Evolutionary conservation across 2,113 vertebrate genomes (phyloP).

Genomic region (Otolemur garnettii): DNA sequence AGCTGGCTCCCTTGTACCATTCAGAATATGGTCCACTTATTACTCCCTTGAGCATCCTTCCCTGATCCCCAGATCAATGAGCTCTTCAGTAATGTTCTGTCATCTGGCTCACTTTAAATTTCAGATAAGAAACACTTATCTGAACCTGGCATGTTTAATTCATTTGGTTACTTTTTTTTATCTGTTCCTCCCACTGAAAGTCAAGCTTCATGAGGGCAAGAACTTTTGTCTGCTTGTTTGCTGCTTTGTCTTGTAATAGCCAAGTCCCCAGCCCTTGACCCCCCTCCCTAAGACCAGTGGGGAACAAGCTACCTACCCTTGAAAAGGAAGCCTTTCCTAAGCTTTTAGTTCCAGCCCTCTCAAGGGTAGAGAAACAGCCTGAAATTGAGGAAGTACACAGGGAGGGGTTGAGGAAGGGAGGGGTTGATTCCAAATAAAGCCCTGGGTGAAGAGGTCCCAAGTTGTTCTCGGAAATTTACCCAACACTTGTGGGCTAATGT

Average conservation of each 20-base stretch:
- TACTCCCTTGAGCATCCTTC: background rate
- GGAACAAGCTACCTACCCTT: too few relatives aligned
- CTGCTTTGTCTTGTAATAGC: background rate
- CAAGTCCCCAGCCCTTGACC: too few relatives aligned
- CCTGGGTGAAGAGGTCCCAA: too few relatives aligned
- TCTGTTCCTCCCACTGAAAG: background rate
- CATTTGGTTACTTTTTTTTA: background rate
- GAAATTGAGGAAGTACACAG: too few relatives aligned
- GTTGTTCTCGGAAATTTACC: too few relatives aligned
- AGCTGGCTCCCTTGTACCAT: background rate
- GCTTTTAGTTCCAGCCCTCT: too few relatives aligned
- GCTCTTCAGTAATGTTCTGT: background rate
- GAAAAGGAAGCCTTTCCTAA: too few relatives aligned
- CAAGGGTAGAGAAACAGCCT: too few relatives aligned
- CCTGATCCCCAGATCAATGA: background rate
- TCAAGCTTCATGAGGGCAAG: background rate
- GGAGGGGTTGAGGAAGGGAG: too few relatives aligned
- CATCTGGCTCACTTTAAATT: background rate
- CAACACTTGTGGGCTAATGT: too few relatives aligned
- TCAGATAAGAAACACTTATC: background rate
- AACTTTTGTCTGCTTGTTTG: background rate
- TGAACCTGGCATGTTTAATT: background rate
- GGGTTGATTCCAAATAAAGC: too few relatives aligned
- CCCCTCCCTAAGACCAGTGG: too few relatives aligned
- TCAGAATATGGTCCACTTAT: background rate